Base-by-base conservation (phyloP, 2,888 invertebrate species). In the Epistrophe grossulariae region DNA sequence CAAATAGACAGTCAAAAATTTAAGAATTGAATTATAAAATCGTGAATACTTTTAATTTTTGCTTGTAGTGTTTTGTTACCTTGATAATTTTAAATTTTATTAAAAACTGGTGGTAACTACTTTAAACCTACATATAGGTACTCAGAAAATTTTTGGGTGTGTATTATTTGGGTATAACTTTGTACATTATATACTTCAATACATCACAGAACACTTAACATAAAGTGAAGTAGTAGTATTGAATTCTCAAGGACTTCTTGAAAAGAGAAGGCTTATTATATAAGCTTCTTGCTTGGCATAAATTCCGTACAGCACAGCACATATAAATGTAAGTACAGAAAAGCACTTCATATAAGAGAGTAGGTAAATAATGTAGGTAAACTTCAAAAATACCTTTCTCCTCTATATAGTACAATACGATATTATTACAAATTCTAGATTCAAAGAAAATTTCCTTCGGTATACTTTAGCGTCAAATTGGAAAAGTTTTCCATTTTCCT, bases 401-500 rank as follows among this genome's bases (percentile, higher is more conserved):
- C 19, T 31, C 4, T 9, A 17, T 71, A n/a, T n/a, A n/a, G n/a
- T n/a, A 82, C 82, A 79, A 79, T 76, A 79, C 59, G 72, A 87
- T 87, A 87, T 82, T 83, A 87, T 79, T 83, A 79, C 78, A 66
- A 79, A 87, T 83, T 83, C 82, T 28, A 64, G 62, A 85, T 79
- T 79, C 87, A 72, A 83, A 74, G 50, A 74, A 82, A 79, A 40
- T 82, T 79, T 71, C 66, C 83, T 79, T 72, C 74, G 60, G 81
- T 35, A 19, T 52, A 68, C 70, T 83, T 87, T 76, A 83, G 76
- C 83, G 68, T 87, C 76, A 87, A 83, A 87, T 83, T 87, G 87
- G 87, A 87, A 87, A 87, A 87, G 79, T 87, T 79, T 87, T 87
- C 87, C 72, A 79, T 87, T 87, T 83, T 83, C 66, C 74, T 76